A percentile compares a stretch with the other conserved stretches of the same genome.
phyloP scores from a whole-genome alignment of 2,797 vertebrate species.

The Acrocephalus scirpaceus region DNA sequence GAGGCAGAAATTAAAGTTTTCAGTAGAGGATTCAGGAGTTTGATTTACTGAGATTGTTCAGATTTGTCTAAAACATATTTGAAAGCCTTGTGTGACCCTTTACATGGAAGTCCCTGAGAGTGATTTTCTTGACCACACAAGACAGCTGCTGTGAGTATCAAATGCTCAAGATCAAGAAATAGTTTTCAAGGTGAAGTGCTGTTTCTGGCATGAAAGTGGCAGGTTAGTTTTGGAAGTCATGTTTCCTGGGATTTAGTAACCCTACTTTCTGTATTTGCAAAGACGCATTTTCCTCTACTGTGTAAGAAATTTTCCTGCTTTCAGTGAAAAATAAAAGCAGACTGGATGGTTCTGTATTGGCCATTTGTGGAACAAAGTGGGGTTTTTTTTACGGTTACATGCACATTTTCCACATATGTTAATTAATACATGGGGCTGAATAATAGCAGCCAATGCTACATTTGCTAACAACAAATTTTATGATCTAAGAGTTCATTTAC shows the following conservation, averaged over 20 bases:
- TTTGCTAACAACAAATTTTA: not conserved
- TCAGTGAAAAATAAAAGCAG: not conserved
- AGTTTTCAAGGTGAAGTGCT: not conserved
- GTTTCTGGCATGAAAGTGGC: not conserved
- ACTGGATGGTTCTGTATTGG: too few species aligned
- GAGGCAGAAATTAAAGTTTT: constrained; percentile 23
- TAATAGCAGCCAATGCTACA: not conserved
- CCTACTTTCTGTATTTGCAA: not conserved
- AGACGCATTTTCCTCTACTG: not conserved
- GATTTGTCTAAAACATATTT: not conserved
- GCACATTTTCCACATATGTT: not conserved
- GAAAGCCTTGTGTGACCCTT: not conserved
- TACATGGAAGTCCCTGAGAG: not conserved
- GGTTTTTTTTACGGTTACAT: not conserved
- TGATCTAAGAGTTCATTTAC: not conserved
- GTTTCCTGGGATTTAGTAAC: not conserved
- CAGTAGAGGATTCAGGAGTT: not conserved
- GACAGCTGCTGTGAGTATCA: not conserved
- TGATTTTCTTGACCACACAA: not conserved
- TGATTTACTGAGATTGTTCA: not conserved
- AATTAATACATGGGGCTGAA: not conserved
- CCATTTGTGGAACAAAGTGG: not conserved
- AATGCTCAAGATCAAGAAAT: not conserved
- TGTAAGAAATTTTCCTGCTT: not conserved
- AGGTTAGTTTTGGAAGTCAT: not conserved